Evolutionary conservation across 2,113 vertebrate species (phyloP), one percentile per base, ranked within the genome.

Genomic region (Malaclemys terrapin): DNA sequence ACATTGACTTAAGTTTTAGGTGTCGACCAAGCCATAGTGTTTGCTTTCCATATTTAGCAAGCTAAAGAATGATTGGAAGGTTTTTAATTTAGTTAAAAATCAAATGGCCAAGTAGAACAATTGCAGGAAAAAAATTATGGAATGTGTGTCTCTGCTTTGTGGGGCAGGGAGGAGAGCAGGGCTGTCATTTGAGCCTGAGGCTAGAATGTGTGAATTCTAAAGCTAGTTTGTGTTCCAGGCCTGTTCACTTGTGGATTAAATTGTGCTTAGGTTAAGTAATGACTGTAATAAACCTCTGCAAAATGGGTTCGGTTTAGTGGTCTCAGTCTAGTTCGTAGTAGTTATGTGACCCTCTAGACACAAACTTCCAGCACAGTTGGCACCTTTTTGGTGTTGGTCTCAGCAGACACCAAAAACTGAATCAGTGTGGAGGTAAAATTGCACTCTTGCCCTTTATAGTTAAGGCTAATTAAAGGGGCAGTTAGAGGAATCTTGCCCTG

Each of bases 401-500:
- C 53, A 82, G 76, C 50, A 81, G 80, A 89, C 82, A 27, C 83
- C 90, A 72, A 89, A 87, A 76, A 86, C 47, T 95, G 56, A 91
- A 84, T n/a, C 13, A 10, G 69, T 38, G 29, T 79, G 78, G 84
- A 59, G 85, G 54, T 16, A 69, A 8, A 59, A 59, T 9, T n/a
- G 79, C 82, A 54, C 29, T 88, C 22, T 59, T 62, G 31, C 72
- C 45, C 57, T 65, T 56, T 16, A 25, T 75, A 91, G 20, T 87
- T 52, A 1, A 13, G 11, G 42, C 87, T 88, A 78, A 72, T 57
- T 87, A 82, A 92, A 88, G 80, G 81, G 62, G 47, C 84, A 56
- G 35, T 22, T 35, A 87, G 90, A 86, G 53, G 12, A 93, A 42
- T 88, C 27, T 91, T 65, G 29, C 47, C 82, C 1, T 0, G 24